These are phyloP conservation scores for Tenodera sinensis DNA, from an alignment of 2,888 invertebrate genomes.

Conservation along the genomic window DNA sequence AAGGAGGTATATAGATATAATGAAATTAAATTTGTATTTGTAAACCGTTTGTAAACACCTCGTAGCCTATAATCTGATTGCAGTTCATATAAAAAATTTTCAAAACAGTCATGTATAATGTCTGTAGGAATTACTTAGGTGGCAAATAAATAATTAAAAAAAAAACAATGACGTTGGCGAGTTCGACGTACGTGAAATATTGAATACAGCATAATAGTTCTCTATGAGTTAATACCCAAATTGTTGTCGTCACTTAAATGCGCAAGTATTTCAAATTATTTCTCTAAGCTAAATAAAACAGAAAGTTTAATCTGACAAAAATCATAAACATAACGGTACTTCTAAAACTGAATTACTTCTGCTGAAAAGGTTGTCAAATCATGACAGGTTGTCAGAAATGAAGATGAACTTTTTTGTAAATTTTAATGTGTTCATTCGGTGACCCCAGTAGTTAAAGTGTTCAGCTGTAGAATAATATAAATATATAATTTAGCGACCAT, in stretches of 20 bases:
- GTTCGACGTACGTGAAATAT: background rate
- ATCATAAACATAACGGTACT: background rate
- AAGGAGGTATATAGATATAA: constrained; percentile 54
- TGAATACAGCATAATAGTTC: background rate
- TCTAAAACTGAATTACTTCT: background rate
- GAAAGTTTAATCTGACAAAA: background rate
- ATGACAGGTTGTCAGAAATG: background rate
- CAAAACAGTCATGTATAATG: background rate
- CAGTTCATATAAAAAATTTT: background rate
- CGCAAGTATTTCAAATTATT: no score
- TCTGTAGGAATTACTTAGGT: background rate
- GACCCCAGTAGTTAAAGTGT: no score
- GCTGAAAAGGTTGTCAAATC: background rate
- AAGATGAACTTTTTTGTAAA: no score
- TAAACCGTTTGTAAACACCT: background rate
- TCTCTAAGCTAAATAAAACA: no score
- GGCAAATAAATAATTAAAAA: background rate
- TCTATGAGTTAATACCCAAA: no score
- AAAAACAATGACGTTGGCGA: constrained; percentile 14
- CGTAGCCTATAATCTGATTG: background rate
- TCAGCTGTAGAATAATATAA: no score
- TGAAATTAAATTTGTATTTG: background rate
- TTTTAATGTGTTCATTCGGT: no score
- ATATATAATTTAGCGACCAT: no score
- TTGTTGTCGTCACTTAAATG: no score